Base-by-base conservation (phyloP, 2,888 invertebrate genomes). In the Unio delphinus region DNA sequence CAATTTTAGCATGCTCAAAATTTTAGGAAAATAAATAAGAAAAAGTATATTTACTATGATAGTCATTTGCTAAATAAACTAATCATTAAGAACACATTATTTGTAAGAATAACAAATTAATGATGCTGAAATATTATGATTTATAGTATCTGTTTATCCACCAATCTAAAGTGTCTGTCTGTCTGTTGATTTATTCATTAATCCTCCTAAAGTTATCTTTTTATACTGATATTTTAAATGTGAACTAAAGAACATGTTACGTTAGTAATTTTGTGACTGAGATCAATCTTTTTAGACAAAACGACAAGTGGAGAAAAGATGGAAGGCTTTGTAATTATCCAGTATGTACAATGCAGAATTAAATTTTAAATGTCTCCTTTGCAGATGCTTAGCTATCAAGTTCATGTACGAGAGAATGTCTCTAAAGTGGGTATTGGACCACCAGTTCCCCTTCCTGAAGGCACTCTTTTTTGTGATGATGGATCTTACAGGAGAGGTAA, bases 401-500 rank as follows among this genome's bases (percentile, higher is more conserved):
- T 88, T 88, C 65, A 80, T 90, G 83, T 84, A 83, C 70, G 88
- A 88, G 71, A 79, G 85, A n/a, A 88, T 90, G 88, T 83, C 88
- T 3, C 75, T 88, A 54, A 82, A 82, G 54, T 90, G 89, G 89
- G 85, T 89, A 15, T 78, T 90, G n/a, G 87, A 89, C 62, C 89
- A 90, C 65, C 89, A 89, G 81, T 88, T 89, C 72, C 76, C 82
- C 55, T 89, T 89, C 81, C 83, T 90, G 57, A 88, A 89, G 69
- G 89, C 90, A 11, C 80, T 90, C 26, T 81, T 90, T 64, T 90
- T 89, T 80, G 88, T 89, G 23, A 87, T 90, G 85, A 88, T 89
- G 85, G 89, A 90, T 64, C 83, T 90, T 67, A 96, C 96, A 0
- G 96, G 96, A 0, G 98, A 98, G 91, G 96, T 97, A 55, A 80